Base-by-base conservation (phyloP, 1,140 invertebrate species). In the Drosophila sproati region DNA sequence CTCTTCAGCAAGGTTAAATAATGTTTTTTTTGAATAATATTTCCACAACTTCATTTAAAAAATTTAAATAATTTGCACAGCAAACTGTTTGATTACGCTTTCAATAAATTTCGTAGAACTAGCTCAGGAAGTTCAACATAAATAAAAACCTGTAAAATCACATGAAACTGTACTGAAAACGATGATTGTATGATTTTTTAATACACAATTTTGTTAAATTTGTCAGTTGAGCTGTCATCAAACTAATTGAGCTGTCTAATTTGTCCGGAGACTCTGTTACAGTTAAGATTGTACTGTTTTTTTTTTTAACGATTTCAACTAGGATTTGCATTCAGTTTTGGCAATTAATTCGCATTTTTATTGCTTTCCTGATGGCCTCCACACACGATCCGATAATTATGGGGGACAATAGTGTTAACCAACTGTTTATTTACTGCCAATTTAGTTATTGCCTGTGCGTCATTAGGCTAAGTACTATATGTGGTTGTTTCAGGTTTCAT, bases 1-100 rank as follows among this genome's bases (percentile, higher is more conserved):
- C 39, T 69, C 85, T 77, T n/a, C 3, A 41, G 48, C 73, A 80
- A 88, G 83, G 83, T 72, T 77, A 68, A 63, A 37, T 60, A 31
- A 63, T 52, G 39, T 32, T 51, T 62, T 62, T 59, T 48, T 48
- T 48, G 55, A 41, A 51, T 43, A 73, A 64, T 78, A 59, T 59
- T 70, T 59, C 20, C 41, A 12, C 29, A 43, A 57, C 56, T 57
- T 34, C 32, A 31, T 34, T 59, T 51, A 35, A 64, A 47, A 29
- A 57, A 29, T 51, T 67, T 55, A 50, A 51, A 66, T 64, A 51
- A 63, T 54, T 60, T 64, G 37, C 47, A 62, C 39, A 45, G n/a
- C 5, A 45, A 47, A 52, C 41, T 51, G 71, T 55, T 56, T 41
- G 8, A 28, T 28, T 7, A 28, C 8, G 20, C 6, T 56, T 31